A percentile compares a stretch with the other conserved stretches of the same genome.
These are phyloP conservation scores for Sphaerodactylus townsendi DNA, from an alignment of 2,113 vertebrate species.

Conservation along the genomic window DNA sequence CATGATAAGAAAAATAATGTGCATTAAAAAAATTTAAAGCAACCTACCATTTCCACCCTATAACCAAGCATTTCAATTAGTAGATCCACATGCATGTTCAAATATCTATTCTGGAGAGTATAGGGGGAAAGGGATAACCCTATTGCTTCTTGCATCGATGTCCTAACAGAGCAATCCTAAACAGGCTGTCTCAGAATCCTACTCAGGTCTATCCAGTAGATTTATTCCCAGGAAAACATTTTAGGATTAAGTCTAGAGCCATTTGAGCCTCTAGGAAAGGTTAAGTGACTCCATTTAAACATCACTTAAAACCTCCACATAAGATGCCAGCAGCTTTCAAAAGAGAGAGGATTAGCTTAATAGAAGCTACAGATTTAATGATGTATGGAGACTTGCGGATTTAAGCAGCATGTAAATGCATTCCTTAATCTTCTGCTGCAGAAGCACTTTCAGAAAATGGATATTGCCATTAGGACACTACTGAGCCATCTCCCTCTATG, in stretches of 20 bases:
- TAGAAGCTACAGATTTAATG: background rate
- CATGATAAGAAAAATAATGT: background rate
- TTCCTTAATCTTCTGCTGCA: background rate
- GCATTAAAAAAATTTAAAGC: background rate
- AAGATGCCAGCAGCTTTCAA: background rate
- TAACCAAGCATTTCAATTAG: background rate
- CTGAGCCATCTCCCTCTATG: background rate
- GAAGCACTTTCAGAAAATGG: background rate
- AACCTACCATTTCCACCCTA: background rate
- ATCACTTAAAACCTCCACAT: background rate
- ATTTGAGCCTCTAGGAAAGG: background rate
- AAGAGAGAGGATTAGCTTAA: background rate
- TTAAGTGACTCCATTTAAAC: background rate
- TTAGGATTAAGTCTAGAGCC: too few relatives aligned
- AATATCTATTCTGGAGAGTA: background rate
- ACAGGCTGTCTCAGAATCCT: too few relatives aligned
- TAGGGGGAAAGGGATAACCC: background rate
- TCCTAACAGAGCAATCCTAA: background rate
- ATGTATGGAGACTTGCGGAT: background rate
- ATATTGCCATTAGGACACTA: background rate
- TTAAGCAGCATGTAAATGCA: rapidly evolving
- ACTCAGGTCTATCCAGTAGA: too few relatives aligned
- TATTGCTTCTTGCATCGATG: background rate
- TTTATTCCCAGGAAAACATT: too few relatives aligned
- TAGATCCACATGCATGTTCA: too few relatives aligned